Conservation (phyloP, 2,113 vertebrate species). For the Abramis brama region DNA sequence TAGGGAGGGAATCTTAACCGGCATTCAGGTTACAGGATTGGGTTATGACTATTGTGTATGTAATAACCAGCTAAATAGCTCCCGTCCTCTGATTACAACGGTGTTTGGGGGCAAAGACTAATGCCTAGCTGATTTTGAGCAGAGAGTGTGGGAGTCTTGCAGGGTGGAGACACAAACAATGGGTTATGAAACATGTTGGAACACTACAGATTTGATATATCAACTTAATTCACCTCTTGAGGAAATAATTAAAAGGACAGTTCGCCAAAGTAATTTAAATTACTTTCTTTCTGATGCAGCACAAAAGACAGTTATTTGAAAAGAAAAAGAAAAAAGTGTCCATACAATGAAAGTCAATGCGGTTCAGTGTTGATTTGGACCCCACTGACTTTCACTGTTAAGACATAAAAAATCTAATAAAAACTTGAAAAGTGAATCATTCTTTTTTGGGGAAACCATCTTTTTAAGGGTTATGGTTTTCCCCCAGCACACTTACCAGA, state of each 20-base stretch:
- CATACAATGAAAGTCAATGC: background rate
- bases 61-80: conserved; percentile 54
- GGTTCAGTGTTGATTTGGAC: background rate
- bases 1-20: conserved; percentile 37
- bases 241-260: background rate
- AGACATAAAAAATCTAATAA: too few relatives aligned
- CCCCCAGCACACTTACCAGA: conserved; percentile 78
- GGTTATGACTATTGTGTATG: conserved; percentile 54
- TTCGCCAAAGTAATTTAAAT: background rate
- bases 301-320: background rate
- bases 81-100: conserved; percentile 54
- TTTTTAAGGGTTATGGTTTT: background rate
- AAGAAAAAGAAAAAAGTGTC: too few relatives aligned
- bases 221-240: conserved; percentile 1
- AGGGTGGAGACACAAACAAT: conserved; percentile 24
- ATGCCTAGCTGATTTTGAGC: conserved; percentile 49
- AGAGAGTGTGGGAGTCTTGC: conserved; percentile 37
- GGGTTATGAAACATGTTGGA: conserved; percentile 25
- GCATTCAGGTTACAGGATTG: conserved; percentile 52
- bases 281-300: background rate
- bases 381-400: background rate
- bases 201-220: background rate
- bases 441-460: background rate
- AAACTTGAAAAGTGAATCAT: background rate
- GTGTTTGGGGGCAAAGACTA: conserved; percentile 49